A percentile compares a stretch with the other conserved stretches of the same genome.
phyloP scores from a whole-genome alignment of 2,113 vertebrate genomes.

The Tragelaphus scriptus region DNA sequence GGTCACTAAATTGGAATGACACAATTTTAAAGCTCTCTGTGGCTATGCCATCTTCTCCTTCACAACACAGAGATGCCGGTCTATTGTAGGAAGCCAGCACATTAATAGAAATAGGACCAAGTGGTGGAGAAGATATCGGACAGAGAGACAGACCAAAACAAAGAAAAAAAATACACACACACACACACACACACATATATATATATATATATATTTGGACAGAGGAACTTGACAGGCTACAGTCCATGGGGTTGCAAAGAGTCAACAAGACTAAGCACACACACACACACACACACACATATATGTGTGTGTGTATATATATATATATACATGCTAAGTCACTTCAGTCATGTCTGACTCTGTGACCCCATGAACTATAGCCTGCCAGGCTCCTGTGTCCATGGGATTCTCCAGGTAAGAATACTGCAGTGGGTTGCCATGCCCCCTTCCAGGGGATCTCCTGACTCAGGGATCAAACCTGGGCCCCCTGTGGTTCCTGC shows the following conservation, averaged over 20 bases:
- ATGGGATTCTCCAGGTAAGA: not conserved
- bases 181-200: not conserved
- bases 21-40: not conserved
- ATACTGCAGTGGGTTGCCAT: not conserved
- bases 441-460: not conserved
- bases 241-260: not conserved
- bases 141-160: not conserved
- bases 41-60: not conserved
- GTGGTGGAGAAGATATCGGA: not conserved
- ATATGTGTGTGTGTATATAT: rapidly evolving
- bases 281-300: not conserved
- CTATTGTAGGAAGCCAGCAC: not conserved
- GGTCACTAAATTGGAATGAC: not conserved
- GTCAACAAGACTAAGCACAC: not conserved
- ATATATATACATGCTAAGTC: not conserved
- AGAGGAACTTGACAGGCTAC: not conserved
- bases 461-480: not conserved
- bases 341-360: not conserved
- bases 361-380: not conserved
- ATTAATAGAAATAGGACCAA: not conserved
- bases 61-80: not conserved
- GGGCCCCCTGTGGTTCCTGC: not conserved
- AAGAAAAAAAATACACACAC: not conserved
- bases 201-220: not conserved
- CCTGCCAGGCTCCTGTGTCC: not conserved